A percentile compares a stretch with the other conserved stretches of the same genome.
Conservation (phyloP, 2,797 vertebrate genomes). For the Loris lydekkerianus region DNA sequence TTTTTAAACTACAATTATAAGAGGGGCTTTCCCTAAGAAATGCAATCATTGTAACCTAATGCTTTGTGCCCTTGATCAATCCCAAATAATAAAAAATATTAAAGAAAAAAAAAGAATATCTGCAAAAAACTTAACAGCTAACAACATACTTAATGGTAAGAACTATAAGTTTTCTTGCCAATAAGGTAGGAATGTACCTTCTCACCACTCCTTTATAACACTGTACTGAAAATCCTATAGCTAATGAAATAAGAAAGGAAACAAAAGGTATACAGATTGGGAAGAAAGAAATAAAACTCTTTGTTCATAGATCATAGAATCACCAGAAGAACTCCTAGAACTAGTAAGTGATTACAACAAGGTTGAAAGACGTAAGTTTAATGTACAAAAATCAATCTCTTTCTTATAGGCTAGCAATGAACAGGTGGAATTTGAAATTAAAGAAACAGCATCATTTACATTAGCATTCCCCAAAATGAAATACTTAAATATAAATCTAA, state of each 20-base stretch:
- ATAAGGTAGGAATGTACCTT: neutral
- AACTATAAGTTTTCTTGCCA: neutral
- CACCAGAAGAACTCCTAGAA: neutral
- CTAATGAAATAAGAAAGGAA: slow-evolving; percentile 15
- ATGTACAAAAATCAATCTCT: neutral
- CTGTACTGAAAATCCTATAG: neutral
- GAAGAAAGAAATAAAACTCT: neutral
- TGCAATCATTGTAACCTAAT: too few relatives aligned
- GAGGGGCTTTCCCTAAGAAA: too few relatives aligned
- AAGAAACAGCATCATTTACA: neutral
- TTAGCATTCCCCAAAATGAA: neutral
- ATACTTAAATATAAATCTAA: neutral
- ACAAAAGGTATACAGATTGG: neutral
- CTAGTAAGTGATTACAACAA: neutral
- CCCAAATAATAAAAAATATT: too few relatives aligned
- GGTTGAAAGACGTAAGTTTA: neutral
- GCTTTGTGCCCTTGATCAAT: too few relatives aligned
- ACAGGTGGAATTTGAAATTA: neutral
- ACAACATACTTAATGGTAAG: neutral
- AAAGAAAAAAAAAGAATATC: neutral
- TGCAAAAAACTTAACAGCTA: neutral
- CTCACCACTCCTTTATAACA: neutral
- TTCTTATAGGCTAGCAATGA: neutral
- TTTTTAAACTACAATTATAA: too few relatives aligned
- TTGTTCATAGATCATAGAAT: neutral